Evolutionary conservation across 2,113 vertebrate species (phyloP).

Genomic region (Heteronetta atricapilla): DNA sequence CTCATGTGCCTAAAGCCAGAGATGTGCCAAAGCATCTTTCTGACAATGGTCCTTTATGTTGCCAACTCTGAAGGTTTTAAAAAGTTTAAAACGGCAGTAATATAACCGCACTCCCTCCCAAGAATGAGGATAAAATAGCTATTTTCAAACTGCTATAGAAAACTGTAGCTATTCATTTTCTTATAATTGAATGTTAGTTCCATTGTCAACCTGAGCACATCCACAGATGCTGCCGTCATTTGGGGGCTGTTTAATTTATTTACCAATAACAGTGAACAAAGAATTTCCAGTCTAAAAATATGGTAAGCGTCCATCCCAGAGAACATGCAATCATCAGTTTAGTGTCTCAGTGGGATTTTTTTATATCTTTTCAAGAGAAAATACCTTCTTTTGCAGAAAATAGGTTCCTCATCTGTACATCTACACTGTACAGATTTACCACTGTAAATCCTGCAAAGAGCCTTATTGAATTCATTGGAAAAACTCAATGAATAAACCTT

Average conservation of each 20-base stretch:
- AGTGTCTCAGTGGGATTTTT: slow-evolving; percentile 18
- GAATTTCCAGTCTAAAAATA: slow-evolving; percentile 40
- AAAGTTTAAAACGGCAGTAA: slow-evolving; percentile 19
- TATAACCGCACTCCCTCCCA: neutral
- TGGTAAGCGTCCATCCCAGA: slow-evolving; percentile 23
- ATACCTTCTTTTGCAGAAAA: slow-evolving; percentile 7
- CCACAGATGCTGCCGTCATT: slow-evolving; percentile 3
- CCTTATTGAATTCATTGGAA: slow-evolving; percentile 18
- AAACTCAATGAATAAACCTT: neutral
- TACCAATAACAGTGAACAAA: slow-evolving; percentile 48
- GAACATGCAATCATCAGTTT: slow-evolving; percentile 23
- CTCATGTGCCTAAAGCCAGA: neutral
- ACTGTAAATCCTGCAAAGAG: slow-evolving; percentile 28
- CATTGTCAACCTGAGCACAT: slow-evolving; percentile 49
- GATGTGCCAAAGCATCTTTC: slow-evolving; percentile 4
- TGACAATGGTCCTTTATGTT: slow-evolving; percentile 29
- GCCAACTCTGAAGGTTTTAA: slow-evolving; percentile 4
- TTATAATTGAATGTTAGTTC: slow-evolving; percentile 39
- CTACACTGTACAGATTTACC: neutral
- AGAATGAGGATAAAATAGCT: slow-evolving; percentile 30
- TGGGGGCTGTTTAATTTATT: slow-evolving; percentile 54
- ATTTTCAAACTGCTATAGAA: slow-evolving; percentile 45
- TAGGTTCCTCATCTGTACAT: slow-evolving; percentile 8
- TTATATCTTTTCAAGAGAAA: slow-evolving; percentile 7
- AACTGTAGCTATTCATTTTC: slow-evolving; percentile 52